Percentiles rank a stretch among this genome's conserved stretches.
phyloP scores from a whole-genome alignment of 1,140 invertebrate species.

The Bombyx mandarina region DNA sequence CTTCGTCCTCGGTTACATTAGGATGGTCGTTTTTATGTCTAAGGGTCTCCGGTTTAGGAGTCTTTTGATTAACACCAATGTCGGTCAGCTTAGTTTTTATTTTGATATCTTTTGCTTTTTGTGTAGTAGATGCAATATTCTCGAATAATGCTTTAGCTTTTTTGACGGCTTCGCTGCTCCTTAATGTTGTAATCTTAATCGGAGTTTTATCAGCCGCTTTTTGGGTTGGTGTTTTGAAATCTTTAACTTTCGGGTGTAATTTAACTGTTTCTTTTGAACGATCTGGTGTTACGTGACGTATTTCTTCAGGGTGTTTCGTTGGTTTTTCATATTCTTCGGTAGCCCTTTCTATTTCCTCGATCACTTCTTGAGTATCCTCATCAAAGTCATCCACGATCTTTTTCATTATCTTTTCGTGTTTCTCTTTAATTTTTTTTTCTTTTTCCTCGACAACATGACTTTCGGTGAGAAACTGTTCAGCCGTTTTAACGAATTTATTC shows the following conservation, averaged over 20 bases:
- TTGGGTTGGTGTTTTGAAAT: constrained; percentile 19
- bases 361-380: constrained; percentile 18
- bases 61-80: constrained; percentile 49
- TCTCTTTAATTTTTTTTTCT: constrained; percentile 59
- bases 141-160: constrained; percentile 79
- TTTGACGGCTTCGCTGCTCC: constrained; percentile 74
- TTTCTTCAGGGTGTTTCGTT: too few species aligned
- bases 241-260: constrained; percentile 30
- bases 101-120: constrained; percentile 32
- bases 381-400: constrained; percentile 40
- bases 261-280: background rate
- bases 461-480: constrained; percentile 67
- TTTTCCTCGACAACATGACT: constrained; percentile 47
- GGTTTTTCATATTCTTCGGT: too few species aligned
- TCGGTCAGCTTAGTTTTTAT: constrained; percentile 54
- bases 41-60: constrained; percentile 37
- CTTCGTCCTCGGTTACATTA: constrained; percentile 27
- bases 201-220: constrained; percentile 35
- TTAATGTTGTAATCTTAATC: constrained; percentile 58
- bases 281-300: too few species aligned
- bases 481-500: constrained; percentile 73
- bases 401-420: constrained; percentile 56
- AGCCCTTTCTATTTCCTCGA: constrained; percentile 6
- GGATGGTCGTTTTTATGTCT: constrained; percentile 25
- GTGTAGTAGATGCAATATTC: constrained; percentile 68